Conservation (phyloP, 2,113 vertebrate species). For the Microcebus griseorufus region DNA sequence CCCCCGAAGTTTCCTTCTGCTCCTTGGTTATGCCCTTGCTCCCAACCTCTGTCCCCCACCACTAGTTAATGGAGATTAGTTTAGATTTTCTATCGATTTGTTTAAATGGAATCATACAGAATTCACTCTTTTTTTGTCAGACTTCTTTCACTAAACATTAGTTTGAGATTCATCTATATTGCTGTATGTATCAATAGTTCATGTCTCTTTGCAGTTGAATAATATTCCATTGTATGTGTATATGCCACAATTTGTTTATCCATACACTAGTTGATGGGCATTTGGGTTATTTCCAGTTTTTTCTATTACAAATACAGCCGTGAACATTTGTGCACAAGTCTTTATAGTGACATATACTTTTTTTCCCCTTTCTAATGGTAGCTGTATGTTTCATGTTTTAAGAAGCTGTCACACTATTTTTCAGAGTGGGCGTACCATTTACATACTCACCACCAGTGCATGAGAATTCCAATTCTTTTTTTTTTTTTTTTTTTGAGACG, state of each 20-base stretch:
- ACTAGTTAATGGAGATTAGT: neutral
- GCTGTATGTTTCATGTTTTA: neutral
- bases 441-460: neutral
- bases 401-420: neutral
- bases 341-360: neutral
- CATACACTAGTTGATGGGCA: neutral
- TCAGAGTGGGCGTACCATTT: neutral
- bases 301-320: constrained; percentile 5
- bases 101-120: neutral
- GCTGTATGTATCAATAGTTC: neutral
- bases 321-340: neutral
- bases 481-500: too few species aligned
- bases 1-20: neutral
- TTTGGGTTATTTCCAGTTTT: constrained; percentile 31
- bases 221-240: neutral
- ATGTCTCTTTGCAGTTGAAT: neutral
- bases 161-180: neutral
- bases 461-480: neutral
- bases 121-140: neutral
- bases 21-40: neutral
- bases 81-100: neutral
- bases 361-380: neutral
- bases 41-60: neutral
- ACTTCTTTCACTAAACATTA: neutral
- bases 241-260: neutral